phyloP scores from a whole-genome alignment of 2,113 vertebrate genomes.

The Carassius auratus region DNA sequence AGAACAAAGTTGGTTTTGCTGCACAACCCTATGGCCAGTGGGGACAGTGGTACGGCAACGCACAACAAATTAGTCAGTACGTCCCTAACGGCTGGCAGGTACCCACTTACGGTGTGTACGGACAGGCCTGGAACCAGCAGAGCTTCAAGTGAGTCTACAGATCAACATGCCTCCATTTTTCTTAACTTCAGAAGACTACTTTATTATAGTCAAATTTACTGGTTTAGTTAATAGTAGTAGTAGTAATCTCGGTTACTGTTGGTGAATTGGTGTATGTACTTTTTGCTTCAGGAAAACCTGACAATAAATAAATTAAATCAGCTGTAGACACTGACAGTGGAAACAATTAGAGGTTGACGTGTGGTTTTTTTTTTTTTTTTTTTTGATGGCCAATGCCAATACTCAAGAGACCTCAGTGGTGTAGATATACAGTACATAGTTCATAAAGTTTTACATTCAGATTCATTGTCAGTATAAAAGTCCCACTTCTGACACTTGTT shows the following conservation, averaged over 20 bases:
- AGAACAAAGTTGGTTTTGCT: slow-evolving; percentile 91
- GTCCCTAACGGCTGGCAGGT: slow-evolving; percentile 97
- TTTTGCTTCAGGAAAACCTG: background rate
- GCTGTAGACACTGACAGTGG: background rate
- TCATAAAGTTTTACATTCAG: no score
- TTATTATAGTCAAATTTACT: background rate
- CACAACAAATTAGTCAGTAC: slow-evolving; percentile 93
- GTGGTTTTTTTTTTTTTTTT: no score
- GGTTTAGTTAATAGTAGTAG: background rate
- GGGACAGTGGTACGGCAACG: slow-evolving; percentile 95
- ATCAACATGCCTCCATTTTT: background rate
- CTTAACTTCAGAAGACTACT: background rate
- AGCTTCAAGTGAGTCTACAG: slow-evolving; percentile 88
- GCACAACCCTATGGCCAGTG: slow-evolving; percentile 93
- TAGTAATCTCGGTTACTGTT: background rate
- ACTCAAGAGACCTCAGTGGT: no score
- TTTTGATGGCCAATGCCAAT: no score
- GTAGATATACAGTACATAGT: no score
- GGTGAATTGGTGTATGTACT: background rate
- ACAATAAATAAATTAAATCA: no score
- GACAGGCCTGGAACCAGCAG: slow-evolving; percentile 96
- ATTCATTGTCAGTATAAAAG: background rate
- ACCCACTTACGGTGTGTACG: slow-evolving; percentile 90
- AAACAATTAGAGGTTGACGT: background rate
- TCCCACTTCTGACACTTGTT: background rate